A percentile compares a stretch with the other conserved stretches of the same genome.
Conservation (phyloP, 2,888 invertebrate genomes). For the Ferdinandea cuprea region DNA sequence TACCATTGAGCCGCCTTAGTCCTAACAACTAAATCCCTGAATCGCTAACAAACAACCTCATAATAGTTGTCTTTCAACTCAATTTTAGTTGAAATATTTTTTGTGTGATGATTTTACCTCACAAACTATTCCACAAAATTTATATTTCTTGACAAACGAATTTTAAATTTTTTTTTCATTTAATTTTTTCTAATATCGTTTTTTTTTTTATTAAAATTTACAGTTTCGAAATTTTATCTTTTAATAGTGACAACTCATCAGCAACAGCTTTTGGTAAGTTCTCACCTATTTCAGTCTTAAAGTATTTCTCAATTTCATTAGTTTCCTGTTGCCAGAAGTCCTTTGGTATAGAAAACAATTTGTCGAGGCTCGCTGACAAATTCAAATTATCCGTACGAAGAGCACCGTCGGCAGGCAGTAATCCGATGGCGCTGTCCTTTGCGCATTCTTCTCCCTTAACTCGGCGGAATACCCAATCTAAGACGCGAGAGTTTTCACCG, state of each 20-base stretch:
- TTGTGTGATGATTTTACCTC: too few relatives aligned
- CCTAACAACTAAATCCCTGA: too few relatives aligned
- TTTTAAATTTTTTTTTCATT: constrained; percentile 79
- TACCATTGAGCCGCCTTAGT: too few relatives aligned
- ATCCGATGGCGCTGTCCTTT: constrained; percentile 89
- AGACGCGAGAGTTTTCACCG: constrained; percentile 97
- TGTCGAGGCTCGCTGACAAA: constrained; percentile 88
- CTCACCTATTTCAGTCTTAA: constrained; percentile 93
- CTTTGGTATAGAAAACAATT: constrained; percentile 93
- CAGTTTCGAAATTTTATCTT: constrained; percentile 80
- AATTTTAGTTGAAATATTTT: too few relatives aligned
- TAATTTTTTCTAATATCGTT: constrained; percentile 84
- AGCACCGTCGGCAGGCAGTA: constrained; percentile 86
- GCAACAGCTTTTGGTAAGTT: constrained; percentile 91
- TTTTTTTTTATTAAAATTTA: constrained; percentile 79
- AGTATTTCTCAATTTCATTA: constrained; percentile 92
- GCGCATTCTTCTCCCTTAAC: constrained; percentile 90
- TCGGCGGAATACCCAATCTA: constrained; percentile 97
- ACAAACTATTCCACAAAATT: too few relatives aligned
- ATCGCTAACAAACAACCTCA: too few relatives aligned
- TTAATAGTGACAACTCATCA: constrained; percentile 87
- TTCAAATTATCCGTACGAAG: constrained; percentile 89
- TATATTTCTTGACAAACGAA: not conserved
- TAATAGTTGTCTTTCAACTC: too few relatives aligned
- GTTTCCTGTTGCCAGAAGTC: constrained; percentile 96